Evolutionary conservation across 1,140 invertebrate species (phyloP), one percentile per base, ranked within the genome.

Genomic region (Venturia canescens): DNA sequence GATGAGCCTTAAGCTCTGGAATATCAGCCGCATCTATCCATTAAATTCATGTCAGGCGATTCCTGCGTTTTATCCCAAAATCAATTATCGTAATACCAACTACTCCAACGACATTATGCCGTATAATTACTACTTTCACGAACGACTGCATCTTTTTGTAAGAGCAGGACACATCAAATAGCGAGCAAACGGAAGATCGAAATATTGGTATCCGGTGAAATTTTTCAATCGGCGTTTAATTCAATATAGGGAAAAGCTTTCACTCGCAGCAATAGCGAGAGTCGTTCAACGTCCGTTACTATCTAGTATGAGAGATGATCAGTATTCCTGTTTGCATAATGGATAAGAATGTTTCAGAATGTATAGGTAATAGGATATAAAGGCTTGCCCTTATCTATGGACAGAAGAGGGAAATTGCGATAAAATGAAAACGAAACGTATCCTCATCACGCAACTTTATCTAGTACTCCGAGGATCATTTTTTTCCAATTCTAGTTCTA

Each of bases 1-100:
- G 44, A 71, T 72, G 71, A 80, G 44, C 78, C 78, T 34, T 72
- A 26, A 53, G 78, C 70, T 72, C 38, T 31, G 16, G 44, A 57
- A 27, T 74, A 80, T 72, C 70, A 34, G 50, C 21, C 16, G 63
- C 48, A 23, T 72, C 74, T 44, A 34, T n/a, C 38, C 71, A 72
- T 23, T 69, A 60, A 27, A 80, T 23, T 3, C 1, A 57, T 21
- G 21, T 57, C 18, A 57, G 7, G 7, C 38, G 7, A 44, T 44
- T 44, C 11, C 13, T 44, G 38, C 38, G 3, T 44, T 44, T 11
- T 9, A 44, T 44, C 7, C 38, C 7, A 44, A 44, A 44, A 11
- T 11, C 38, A 44, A 34, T 34, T 34, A 34, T 34, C 38, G 38
- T 44, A 44, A 9, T 13, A 44, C 13, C 5, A 44, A 44, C 13